Percentiles rank a stretch among this genome's conserved stretches.
phyloP scores from a whole-genome alignment of 2,797 vertebrate genomes.

The Xiphophorus birchmanni region DNA sequence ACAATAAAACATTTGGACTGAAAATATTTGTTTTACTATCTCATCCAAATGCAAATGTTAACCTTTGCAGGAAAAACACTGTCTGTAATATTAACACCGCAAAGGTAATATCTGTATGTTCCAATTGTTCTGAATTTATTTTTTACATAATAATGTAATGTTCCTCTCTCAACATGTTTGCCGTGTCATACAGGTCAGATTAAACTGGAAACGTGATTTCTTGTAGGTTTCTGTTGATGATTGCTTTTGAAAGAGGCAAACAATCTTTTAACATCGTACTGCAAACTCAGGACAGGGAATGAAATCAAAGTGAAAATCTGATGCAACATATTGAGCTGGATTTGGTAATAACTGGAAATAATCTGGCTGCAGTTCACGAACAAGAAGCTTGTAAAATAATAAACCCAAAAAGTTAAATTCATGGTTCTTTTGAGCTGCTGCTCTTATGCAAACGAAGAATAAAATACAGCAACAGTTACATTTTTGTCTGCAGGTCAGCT shows the following conservation, averaged over 20 bases:
- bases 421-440: neutral
- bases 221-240: neutral
- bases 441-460: neutral
- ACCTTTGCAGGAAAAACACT: neutral
- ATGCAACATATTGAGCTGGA: neutral
- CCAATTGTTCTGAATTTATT: neutral
- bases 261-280: neutral
- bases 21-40: neutral
- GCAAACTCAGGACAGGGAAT: neutral
- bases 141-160: neutral
- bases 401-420: neutral
- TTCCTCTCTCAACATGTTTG: neutral
- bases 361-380: neutral
- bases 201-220: neutral
- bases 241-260: neutral
- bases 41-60: neutral
- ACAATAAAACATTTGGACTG: too few relatives aligned
- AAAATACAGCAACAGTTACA: neutral
- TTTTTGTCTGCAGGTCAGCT: slow-evolving; percentile 17
- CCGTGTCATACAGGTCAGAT: neutral
- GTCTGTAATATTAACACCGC: too few relatives aligned
- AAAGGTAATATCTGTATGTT: neutral
- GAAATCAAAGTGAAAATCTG: neutral
- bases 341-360: neutral
- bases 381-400: neutral